A percentile compares a stretch with the other conserved stretches of the same genome.
Conservation (phyloP, 2,113 vertebrate species). For the Oriolus oriolus region DNA sequence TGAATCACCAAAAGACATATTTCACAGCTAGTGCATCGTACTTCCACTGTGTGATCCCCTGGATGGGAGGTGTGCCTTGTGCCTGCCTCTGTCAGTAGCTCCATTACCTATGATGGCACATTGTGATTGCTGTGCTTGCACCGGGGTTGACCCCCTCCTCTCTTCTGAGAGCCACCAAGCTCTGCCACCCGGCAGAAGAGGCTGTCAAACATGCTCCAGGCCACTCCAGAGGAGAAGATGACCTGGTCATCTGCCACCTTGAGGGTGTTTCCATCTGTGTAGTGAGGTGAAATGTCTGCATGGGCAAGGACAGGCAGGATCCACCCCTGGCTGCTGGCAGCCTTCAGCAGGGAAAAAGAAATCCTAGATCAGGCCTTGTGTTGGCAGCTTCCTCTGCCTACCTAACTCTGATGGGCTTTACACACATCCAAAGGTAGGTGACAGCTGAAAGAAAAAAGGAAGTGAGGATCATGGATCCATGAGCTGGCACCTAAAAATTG, state of each 20-base stretch:
- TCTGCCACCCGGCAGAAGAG: not conserved
- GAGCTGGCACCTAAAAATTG: not conserved
- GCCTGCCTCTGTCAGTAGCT: not conserved
- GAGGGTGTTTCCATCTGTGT: not conserved
- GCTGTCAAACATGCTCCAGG: not conserved
- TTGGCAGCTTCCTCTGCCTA: not conserved
- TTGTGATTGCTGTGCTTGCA: rapidly evolving
- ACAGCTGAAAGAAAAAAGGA: not conserved
- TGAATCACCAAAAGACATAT: constrained; percentile 37
- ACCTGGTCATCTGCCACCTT: not conserved
- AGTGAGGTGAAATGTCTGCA: rapidly evolving
- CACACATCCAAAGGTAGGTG: not conserved
- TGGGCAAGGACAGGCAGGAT: rapidly evolving
- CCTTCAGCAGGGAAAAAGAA: not conserved
- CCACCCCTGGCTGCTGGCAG: not conserved
- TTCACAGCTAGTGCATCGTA: not conserved
- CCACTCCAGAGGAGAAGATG: not conserved
- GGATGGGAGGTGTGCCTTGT: not conserved
- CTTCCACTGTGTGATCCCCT: not conserved
- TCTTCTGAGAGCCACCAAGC: not conserved
- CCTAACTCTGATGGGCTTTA: not conserved
- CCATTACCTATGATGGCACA: not conserved
- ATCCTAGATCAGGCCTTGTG: not conserved
- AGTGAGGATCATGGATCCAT: not conserved
- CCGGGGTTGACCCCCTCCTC: not conserved